Conservation (phyloP, 2,113 vertebrate species). For the Ochotona curzoniae region DNA sequence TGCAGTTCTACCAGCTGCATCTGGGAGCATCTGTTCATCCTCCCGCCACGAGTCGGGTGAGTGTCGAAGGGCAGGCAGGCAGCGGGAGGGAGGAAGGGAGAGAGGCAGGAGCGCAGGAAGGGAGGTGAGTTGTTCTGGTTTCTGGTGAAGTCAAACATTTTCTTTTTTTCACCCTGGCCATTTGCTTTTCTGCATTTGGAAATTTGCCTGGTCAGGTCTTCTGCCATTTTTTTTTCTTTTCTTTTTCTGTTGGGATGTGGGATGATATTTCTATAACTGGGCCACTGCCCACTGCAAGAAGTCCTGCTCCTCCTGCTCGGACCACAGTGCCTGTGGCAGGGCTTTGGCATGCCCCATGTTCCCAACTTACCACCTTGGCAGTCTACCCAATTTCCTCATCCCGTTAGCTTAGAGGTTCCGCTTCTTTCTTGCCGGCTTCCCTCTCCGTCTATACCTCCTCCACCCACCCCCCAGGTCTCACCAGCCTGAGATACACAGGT, state of each 20-base stretch:
- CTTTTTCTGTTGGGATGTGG: background rate
- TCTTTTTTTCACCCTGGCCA: background rate
- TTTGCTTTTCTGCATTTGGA: slow-evolving; percentile 29
- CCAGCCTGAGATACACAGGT: background rate
- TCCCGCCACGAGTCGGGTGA: background rate
- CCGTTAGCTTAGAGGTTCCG: background rate
- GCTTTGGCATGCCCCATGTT: background rate
- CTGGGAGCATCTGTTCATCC: background rate
- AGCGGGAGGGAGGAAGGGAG: too few relatives aligned
- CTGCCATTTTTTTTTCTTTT: background rate
- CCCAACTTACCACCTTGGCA: background rate
- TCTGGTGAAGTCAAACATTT: background rate
- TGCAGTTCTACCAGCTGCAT: slow-evolving; percentile 61
- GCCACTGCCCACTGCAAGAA: background rate
- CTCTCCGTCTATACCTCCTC: background rate
- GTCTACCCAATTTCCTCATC: background rate
- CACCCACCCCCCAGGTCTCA: background rate
- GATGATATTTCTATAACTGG: background rate
- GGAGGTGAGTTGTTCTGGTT: background rate
- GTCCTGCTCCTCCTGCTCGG: background rate
- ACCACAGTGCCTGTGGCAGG: background rate
- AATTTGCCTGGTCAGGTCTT: background rate
- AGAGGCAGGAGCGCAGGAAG: background rate
- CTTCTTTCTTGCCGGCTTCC: background rate
- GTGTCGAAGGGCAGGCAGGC: background rate